Evolutionary conservation across 2,113 vertebrate species (phyloP).

Genomic region (Pelodiscus sinensis): DNA sequence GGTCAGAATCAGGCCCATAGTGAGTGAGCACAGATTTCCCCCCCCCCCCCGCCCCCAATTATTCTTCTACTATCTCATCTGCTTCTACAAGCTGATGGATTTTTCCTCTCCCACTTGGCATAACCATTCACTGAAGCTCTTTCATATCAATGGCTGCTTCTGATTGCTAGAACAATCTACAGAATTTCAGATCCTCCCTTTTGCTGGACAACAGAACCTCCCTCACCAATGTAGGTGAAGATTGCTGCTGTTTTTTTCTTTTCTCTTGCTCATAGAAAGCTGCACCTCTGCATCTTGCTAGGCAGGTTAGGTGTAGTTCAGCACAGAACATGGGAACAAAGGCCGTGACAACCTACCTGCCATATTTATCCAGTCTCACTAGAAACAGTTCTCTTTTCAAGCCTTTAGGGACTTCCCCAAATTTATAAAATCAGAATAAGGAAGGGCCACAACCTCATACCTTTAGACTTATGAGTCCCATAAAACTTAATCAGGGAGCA

Average conservation of each 20-base stretch:
- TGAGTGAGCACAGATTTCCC: not conserved
- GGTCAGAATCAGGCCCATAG: not conserved
- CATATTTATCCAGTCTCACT: not conserved
- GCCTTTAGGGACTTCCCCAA: not conserved
- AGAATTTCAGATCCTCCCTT: not conserved
- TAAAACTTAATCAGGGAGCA: not conserved
- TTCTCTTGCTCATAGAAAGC: not conserved
- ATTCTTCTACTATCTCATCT: not conserved
- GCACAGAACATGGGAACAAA: not conserved
- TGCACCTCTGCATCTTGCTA: not conserved
- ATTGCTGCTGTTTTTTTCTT: not conserved
- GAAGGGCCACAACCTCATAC: not conserved
- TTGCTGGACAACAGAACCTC: conserved; percentile 8
- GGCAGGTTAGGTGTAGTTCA: not conserved
- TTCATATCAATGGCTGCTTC: conserved; percentile 2
- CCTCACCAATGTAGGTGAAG: not conserved
- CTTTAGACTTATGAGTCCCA: not conserved
- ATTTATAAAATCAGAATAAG: not conserved
- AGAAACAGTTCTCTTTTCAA: not conserved
- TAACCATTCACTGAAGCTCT: conserved; percentile 1
- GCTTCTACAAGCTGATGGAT: not conserved
- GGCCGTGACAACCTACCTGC: not conserved
- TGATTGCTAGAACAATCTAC: conserved; percentile 27
- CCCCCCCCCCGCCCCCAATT: not conserved
- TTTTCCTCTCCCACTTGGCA: not conserved